phyloP scores from a whole-genome alignment of 2,888 invertebrate genomes.

The Cryptophagus acutangulus region DNA sequence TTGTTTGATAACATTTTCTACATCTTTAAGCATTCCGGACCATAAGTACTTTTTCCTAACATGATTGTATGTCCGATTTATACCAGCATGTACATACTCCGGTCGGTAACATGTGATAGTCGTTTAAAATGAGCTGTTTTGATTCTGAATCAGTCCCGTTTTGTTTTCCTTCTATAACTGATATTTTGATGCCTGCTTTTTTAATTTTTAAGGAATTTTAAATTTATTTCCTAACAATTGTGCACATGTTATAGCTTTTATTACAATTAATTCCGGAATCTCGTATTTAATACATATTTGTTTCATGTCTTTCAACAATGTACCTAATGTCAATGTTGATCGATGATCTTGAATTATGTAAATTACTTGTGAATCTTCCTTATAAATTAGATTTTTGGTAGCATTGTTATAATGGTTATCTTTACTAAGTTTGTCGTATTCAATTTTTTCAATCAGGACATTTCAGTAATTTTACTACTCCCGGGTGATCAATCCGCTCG shows the following conservation, averaged over 20 bases:
- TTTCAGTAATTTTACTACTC: slow-evolving; percentile 15
- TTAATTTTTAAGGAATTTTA: not conserved
- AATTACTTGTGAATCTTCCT: not conserved
- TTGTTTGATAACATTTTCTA: slow-evolving; percentile 18
- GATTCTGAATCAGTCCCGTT: slow-evolving; percentile 12
- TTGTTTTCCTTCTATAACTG: slow-evolving; percentile 12
- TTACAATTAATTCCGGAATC: slow-evolving; percentile 13
- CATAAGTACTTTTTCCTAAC: slow-evolving; percentile 22
- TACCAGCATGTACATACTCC: slow-evolving; percentile 26
- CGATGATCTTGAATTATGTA: slow-evolving; percentile 5
- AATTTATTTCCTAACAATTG: slow-evolving; percentile 4
- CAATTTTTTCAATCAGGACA: slow-evolving; percentile 10
- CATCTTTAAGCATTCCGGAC: slow-evolving; percentile 17
- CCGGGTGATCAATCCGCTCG: too few relatives aligned
- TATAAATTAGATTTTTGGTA: not conserved
- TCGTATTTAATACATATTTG: slow-evolving; percentile 8
- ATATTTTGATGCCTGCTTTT: too few relatives aligned
- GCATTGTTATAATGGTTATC: too few relatives aligned
- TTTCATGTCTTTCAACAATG: slow-evolving; percentile 10
- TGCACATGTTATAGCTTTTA: slow-evolving; percentile 11
- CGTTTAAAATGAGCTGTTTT: slow-evolving; percentile 22
- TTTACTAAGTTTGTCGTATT: too few relatives aligned
- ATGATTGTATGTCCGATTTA: slow-evolving; percentile 23
- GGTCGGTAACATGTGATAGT: slow-evolving; percentile 25
- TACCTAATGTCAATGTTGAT: slow-evolving; percentile 10